Conservation (phyloP, 2,113 vertebrate genomes). For the Bettongia penicillata region DNA sequence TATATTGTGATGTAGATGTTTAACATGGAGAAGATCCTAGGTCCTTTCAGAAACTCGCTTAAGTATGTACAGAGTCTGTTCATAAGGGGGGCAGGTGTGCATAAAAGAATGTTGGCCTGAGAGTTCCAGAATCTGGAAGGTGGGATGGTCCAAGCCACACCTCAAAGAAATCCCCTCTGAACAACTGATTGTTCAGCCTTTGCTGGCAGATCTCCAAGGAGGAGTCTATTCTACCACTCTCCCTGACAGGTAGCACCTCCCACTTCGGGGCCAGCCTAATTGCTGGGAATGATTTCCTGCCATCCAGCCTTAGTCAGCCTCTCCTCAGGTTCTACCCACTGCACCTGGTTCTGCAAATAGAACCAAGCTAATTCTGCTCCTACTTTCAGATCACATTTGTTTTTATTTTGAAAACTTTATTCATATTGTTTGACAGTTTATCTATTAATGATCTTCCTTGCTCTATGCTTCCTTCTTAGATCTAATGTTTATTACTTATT, state of each 20-base stretch:
- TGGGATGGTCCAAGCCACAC: not conserved
- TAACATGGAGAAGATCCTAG: not conserved
- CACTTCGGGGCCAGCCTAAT: not conserved
- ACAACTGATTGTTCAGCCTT: not conserved
- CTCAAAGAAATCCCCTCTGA: not conserved
- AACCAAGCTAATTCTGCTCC: not conserved
- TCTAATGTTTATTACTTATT: not conserved
- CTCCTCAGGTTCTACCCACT: not conserved
- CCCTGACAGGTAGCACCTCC: too few species aligned
- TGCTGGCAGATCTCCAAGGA: not conserved
- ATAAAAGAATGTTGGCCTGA: not conserved
- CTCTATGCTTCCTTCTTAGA: not conserved
- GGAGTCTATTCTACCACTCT: not conserved
- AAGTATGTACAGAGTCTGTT: not conserved
- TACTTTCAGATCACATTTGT: not conserved
- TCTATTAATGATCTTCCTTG: not conserved
- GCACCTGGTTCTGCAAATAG: not conserved
- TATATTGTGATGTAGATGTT: not conserved
- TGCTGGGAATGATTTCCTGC: not conserved
- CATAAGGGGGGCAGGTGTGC: fast-evolving
- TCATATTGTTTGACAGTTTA: not conserved
- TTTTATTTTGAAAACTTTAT: not conserved
- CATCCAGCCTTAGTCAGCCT: not conserved
- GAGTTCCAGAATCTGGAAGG: not conserved
- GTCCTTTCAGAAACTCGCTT: not conserved